Percentiles rank a stretch among this genome's conserved stretches.
Conservation (phyloP, 2,797 vertebrate genomes). For the Danio kyathit region DNA sequence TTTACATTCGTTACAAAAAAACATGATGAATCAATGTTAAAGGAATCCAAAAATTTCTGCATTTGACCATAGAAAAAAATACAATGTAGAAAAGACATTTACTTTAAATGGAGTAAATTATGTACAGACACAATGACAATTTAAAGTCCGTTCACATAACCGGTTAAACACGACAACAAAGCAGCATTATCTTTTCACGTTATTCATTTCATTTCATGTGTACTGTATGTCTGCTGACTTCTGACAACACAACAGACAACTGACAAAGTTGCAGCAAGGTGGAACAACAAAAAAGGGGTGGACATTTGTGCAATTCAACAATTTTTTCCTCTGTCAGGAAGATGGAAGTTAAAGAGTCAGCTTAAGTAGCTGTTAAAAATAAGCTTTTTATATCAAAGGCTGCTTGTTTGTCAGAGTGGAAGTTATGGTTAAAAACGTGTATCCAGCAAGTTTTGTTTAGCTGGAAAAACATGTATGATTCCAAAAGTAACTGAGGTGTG, state of each 20-base stretch:
- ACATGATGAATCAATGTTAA: slow-evolving; percentile 69
- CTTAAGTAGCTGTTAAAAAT: not conserved
- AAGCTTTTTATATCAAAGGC: not conserved
- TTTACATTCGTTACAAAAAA: slow-evolving; percentile 68
- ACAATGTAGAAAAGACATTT: slow-evolving; percentile 60
- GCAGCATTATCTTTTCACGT: not conserved
- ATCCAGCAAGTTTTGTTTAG: too few relatives aligned
- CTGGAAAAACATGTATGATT: too few relatives aligned
- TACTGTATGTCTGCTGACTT: not conserved
- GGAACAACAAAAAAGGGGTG: not conserved
- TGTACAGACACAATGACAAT: not conserved
- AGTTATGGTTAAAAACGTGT: not conserved
- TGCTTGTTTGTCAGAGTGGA: not conserved
- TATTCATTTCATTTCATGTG: not conserved
- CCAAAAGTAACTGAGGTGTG: too few relatives aligned
- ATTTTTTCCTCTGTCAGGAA: not conserved
- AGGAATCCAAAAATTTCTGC: slow-evolving; percentile 76
- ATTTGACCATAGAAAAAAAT: slow-evolving; percentile 73
- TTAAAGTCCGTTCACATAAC: not conserved
- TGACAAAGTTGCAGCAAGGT: too few relatives aligned
- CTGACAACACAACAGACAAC: not conserved
- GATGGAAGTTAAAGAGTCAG: not conserved
- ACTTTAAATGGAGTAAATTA: slow-evolving; percentile 53
- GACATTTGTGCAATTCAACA: not conserved
- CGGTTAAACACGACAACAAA: not conserved